Conservation (phyloP, 2,797 vertebrate genomes). For the Pyrocephalus nanus region DNA sequence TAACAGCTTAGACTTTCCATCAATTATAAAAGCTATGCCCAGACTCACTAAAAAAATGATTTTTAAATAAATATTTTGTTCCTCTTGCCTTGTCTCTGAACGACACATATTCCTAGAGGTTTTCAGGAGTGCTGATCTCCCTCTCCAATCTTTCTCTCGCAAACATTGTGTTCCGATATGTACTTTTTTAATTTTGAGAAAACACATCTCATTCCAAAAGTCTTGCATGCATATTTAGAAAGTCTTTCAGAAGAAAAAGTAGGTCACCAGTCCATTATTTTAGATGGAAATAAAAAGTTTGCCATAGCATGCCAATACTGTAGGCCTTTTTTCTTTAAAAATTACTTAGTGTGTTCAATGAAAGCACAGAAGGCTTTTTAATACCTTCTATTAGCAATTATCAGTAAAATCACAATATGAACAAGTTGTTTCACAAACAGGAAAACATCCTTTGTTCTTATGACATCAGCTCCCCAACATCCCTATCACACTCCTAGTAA, state of each 20-base stretch:
- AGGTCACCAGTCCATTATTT: neutral
- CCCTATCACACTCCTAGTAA: neutral
- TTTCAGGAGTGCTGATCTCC: neutral
- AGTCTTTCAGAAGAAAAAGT: neutral
- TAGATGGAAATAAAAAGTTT: neutral
- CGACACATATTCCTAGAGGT: neutral
- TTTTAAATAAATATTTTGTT: neutral
- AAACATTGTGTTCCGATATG: neutral
- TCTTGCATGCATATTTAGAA: neutral
- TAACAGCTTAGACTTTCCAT: neutral
- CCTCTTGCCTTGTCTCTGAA: neutral
- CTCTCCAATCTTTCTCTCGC: neutral
- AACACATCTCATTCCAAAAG: neutral
- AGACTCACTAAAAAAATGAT: neutral
- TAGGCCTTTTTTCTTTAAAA: neutral
- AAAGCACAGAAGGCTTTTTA: neutral
- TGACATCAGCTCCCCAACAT: neutral
- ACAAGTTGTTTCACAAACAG: neutral
- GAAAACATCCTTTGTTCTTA: neutral
- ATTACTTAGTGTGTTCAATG: fast-evolving
- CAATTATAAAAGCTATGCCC: neutral
- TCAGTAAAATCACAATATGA: neutral
- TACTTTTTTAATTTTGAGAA: neutral
- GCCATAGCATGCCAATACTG: neutral
- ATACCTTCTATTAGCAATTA: neutral